phyloP scores from a whole-genome alignment of 2,888 invertebrate species.

The Drosophila mettleri region DNA sequence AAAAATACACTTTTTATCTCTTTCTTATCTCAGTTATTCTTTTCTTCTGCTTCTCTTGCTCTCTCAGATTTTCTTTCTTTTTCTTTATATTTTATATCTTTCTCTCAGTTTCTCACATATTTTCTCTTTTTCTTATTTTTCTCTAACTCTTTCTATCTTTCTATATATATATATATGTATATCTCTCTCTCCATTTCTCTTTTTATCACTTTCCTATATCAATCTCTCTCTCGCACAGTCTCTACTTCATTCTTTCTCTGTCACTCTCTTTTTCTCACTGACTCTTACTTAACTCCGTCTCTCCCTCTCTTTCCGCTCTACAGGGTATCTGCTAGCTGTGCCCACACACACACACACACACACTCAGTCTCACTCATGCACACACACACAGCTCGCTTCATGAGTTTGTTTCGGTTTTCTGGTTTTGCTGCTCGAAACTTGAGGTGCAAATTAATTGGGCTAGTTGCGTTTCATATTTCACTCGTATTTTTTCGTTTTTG shows the following conservation, averaged over 20 bases:
- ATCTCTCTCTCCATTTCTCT: background rate
- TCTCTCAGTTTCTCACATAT: background rate
- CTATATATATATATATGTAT: too few relatives aligned
- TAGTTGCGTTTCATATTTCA: slow-evolving; percentile 53
- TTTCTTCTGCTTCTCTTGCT: background rate
- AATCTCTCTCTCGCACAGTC: background rate
- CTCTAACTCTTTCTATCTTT: background rate
- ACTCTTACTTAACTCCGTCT: background rate
- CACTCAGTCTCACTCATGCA: too few relatives aligned
- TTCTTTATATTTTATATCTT: background rate
- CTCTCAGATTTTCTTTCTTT: background rate
- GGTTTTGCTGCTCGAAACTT: slow-evolving; percentile 5
- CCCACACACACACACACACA: background rate
- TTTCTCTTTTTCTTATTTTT: background rate
- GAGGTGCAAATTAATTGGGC: slow-evolving; percentile 74
- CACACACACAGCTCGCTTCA: background rate
- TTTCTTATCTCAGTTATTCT: background rate
- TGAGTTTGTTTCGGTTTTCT: slow-evolving; percentile 2
- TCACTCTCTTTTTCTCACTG: background rate
- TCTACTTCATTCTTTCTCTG: background rate
- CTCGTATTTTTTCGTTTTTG: slow-evolving; percentile 32
- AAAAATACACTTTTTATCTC: background rate
- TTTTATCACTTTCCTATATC: background rate
- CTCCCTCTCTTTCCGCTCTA: background rate
- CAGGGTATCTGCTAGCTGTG: slow-evolving; percentile 1